phyloP scores from a whole-genome alignment of 2,113 vertebrate species.

The Xyliphius kryptos region DNA sequence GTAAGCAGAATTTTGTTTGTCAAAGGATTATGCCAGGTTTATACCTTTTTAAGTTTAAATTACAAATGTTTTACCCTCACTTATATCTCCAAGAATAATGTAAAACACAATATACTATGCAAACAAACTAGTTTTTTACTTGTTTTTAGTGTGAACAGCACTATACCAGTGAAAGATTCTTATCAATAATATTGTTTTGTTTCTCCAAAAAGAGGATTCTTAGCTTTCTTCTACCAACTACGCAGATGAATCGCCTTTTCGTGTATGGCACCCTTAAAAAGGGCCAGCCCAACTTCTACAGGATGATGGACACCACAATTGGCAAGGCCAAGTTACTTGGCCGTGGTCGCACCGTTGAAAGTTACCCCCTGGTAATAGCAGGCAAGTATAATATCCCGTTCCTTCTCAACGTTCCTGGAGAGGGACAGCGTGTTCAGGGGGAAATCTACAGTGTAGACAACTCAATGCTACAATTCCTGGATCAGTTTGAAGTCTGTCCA shows the following conservation, averaged over 20 bases:
- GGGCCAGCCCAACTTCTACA: constrained; percentile 79
- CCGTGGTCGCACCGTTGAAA: constrained; percentile 65
- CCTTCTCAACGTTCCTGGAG: constrained; percentile 75
- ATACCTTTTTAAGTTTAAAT: too few species aligned
- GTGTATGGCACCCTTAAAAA: constrained; percentile 87
- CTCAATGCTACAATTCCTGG: constrained; percentile 81
- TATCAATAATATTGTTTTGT: too few species aligned
- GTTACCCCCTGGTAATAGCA: constrained; percentile 79
- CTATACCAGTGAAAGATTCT: too few species aligned
- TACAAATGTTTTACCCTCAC: too few species aligned
- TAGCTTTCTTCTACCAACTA: background rate
- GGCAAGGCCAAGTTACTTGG: constrained; percentile 65
- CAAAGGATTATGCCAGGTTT: too few species aligned
- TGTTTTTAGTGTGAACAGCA: too few species aligned
- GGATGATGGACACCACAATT: constrained; percentile 61
- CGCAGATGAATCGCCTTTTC: constrained; percentile 70
- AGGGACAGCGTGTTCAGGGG: constrained; percentile 65
- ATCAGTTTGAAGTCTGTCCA: constrained; percentile 76
- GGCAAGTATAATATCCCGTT: constrained; percentile 72
- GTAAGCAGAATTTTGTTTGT: too few species aligned
- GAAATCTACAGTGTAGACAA: constrained; percentile 82
- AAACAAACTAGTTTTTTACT: too few species aligned
- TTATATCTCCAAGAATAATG: too few species aligned
- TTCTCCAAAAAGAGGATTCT: too few species aligned
- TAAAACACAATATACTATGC: too few species aligned